Base-by-base conservation (phyloP, 37 sponge, comb jelly and placozoan species). In the Aphrocallistes beatrix region DNA sequence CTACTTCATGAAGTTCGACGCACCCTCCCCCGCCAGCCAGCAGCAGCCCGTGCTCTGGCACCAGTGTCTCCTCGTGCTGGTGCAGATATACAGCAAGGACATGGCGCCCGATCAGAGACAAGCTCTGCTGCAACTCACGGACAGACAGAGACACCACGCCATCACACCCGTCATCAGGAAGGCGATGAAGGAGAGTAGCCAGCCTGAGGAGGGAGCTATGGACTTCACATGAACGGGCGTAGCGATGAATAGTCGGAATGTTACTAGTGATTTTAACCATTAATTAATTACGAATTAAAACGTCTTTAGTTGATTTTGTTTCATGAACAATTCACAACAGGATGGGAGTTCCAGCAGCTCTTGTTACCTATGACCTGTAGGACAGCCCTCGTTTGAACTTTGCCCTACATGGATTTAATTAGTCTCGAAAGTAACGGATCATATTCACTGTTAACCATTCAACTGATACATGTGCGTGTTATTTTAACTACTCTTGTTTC, bases 1-100 rank as follows among this genome's bases (percentile, higher is more conserved):
- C 51, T 95, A 96, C 42, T 96, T 96, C 51, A 34, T 89, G 21
- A 84, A 86, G 91, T 90, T 47, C 21, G 82, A 81, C 39, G 45
- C 23, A n/a, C n/a, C n/a, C n/a, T 32, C 75, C 6, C 25, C 25
- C 34, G 23, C 16, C 8, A 16, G n/a, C 42, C 81, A 82, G 3
- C 9, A 47, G 36, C 89, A 95, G 37, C 99, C 99, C 1, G 99
- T 98, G 6, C 85, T 98, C 9, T 98, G 96, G 96, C 95, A 98
- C 83, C 99, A 98, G 87, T 84, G 86, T 51, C 85, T 98, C 9
- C 88, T 98, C 36, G 87, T 93, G 1, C 92, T 98, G 51, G 96
- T 91, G 16, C 94, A 95, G 82, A 83, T 91, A 0, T 96, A 98
- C 90, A 98, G 95, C 83, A 91, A 93, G 82, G 99, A 98, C 83